Conservation (phyloP, 2,113 vertebrate species). For the Brachyistius frenatus region DNA sequence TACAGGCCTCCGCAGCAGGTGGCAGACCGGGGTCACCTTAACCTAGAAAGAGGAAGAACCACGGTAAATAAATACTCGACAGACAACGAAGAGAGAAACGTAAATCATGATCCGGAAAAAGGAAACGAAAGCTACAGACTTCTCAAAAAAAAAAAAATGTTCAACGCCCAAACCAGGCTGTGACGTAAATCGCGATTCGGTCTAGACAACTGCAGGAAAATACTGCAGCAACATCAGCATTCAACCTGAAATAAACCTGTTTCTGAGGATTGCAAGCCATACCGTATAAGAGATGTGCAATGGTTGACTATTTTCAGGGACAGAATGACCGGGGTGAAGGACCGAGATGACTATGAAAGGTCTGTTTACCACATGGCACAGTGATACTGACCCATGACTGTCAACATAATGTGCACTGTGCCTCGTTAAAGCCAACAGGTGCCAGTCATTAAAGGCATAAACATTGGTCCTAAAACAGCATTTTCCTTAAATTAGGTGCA, state of each 20-base stretch:
- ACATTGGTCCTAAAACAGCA: no score
- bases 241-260: conserved; percentile 13
- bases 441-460: neutral
- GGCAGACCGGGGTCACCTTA: conserved; percentile 64
- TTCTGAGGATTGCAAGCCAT: neutral
- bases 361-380: conserved; percentile 30
- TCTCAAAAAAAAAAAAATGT: neutral
- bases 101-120: neutral
- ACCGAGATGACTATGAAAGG: conserved; percentile 54
- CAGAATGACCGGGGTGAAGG: conserved; percentile 49
- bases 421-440: neutral
- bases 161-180: neutral
- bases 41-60: conserved; percentile 60
- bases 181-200: no score
- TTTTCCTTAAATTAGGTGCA: no score
- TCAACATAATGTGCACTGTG: neutral
- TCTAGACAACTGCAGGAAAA: neutral
- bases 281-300: conserved; percentile 22
- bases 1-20: conserved; percentile 54
- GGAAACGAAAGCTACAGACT: conserved; percentile 23
- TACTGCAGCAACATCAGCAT: neutral
- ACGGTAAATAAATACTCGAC: neutral
- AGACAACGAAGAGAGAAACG: neutral
- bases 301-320: conserved; percentile 52
- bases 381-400: neutral